These are phyloP conservation scores for Drosophila suzukii DNA, from an alignment of 1,140 invertebrate species.

Conservation along the genomic window DNA sequence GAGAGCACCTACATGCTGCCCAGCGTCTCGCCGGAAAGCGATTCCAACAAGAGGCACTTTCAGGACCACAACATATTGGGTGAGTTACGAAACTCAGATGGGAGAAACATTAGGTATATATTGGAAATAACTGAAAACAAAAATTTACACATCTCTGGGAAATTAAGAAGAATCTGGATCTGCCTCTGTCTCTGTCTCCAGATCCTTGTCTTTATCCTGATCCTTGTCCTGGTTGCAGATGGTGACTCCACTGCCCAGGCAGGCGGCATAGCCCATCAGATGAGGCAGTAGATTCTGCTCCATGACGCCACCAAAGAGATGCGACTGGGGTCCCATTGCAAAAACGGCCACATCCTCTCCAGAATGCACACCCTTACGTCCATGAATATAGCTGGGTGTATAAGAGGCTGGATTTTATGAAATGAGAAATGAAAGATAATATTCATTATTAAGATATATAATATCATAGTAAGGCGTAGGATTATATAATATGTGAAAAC, in stretches of 20 bases:
- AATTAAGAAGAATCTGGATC: neutral
- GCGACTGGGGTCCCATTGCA: constrained; percentile 87
- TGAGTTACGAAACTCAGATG: neutral
- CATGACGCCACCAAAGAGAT: constrained; percentile 90
- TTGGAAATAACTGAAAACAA: constrained; percentile 8
- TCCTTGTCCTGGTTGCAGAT: constrained; percentile 22
- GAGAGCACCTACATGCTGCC: constrained; percentile 75
- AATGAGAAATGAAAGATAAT: neutral
- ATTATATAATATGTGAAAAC: no score
- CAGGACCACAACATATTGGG: constrained; percentile 82
- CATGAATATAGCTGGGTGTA: constrained; percentile 84
- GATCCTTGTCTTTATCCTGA: neutral
- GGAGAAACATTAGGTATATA: neutral
- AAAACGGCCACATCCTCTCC: constrained; percentile 89
- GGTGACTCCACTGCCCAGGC: constrained; percentile 84
- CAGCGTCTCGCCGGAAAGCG: constrained; percentile 84
- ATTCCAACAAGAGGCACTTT: constrained; percentile 65
- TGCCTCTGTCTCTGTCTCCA: no score
- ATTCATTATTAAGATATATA: no score
- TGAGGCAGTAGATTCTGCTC: constrained; percentile 92
- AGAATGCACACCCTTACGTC: constrained; percentile 86
- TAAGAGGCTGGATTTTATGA: constrained; percentile 55
- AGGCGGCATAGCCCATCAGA: constrained; percentile 88
- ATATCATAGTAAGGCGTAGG: no score
- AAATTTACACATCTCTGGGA: constrained; percentile 18